Evolutionary conservation across 2,888 invertebrate species (phyloP).

Genomic region (Marronus borbonicus): DNA sequence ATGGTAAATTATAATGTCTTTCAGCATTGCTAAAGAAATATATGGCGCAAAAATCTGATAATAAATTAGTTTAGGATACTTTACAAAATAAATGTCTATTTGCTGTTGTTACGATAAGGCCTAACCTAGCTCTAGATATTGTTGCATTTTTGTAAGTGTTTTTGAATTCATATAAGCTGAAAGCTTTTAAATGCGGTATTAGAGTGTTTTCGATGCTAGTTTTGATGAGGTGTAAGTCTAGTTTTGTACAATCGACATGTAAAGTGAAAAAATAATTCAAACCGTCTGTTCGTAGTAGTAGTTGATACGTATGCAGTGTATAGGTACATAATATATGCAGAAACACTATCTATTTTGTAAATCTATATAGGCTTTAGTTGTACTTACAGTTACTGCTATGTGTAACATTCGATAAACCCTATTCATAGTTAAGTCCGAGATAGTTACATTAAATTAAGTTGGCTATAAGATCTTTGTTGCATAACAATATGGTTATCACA

Average conservation of each 20-base stretch:
- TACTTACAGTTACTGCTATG: constrained; percentile 36
- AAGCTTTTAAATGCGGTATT: constrained; percentile 30
- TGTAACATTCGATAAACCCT: constrained; percentile 29
- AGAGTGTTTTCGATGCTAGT: constrained; percentile 5
- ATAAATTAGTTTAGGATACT: constrained; percentile 12
- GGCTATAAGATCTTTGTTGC: not conserved
- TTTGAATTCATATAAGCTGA: constrained; percentile 13
- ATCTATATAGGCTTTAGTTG: constrained; percentile 36
- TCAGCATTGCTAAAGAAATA: not conserved
- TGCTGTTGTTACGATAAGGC: constrained; percentile 29
- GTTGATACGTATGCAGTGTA: not conserved
- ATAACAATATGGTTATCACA: too few species aligned
- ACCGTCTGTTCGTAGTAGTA: not conserved
- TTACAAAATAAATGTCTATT: not conserved
- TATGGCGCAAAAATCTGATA: not conserved
- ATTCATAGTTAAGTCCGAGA: constrained; percentile 33
- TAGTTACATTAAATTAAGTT: not conserved
- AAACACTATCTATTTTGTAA: constrained; percentile 32
- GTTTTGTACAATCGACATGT: constrained; percentile 3
- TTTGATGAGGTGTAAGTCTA: not conserved
- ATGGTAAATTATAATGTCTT: too few species aligned
- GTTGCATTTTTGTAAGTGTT: constrained; percentile 15
- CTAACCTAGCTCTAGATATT: constrained; percentile 35
- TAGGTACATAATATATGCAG: too few species aligned
- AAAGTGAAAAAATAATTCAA: constrained; percentile 4